phyloP scores from a whole-genome alignment of 2,888 invertebrate genomes.

The Villa cingulata region DNA sequence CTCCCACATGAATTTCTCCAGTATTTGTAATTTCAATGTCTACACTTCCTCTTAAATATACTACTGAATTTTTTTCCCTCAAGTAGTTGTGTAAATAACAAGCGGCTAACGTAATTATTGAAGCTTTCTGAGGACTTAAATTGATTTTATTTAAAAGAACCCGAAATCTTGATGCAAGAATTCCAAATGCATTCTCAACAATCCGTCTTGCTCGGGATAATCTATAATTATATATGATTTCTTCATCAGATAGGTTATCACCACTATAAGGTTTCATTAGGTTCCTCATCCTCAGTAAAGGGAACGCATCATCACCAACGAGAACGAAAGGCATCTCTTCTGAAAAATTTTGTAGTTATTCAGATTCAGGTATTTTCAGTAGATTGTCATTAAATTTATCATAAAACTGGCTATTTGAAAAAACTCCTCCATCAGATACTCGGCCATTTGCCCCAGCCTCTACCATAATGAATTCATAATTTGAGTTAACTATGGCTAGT shows the following conservation, averaged over 20 bases:
- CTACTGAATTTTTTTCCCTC: too few relatives aligned
- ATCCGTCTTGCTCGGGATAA: too few relatives aligned
- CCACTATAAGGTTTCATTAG: not conserved
- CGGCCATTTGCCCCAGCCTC: constrained; percentile 4
- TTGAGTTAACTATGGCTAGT: constrained; percentile 8
- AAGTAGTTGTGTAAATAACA: too few relatives aligned
- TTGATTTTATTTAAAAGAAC: not conserved
- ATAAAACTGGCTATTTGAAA: not conserved
- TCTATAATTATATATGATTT: not conserved
- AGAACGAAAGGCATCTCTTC: constrained; percentile 2
- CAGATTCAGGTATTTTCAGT: constrained; percentile 4
- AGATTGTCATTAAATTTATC: not conserved
- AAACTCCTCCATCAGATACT: too few relatives aligned
- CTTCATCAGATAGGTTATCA: not conserved
- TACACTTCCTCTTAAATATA: too few relatives aligned
- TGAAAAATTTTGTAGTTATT: not conserved
- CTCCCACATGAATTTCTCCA: too few relatives aligned
- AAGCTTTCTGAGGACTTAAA: too few relatives aligned
- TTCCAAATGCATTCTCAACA: too few relatives aligned
- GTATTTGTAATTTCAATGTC: too few relatives aligned
- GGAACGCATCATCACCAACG: not conserved
- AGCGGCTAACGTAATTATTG: too few relatives aligned
- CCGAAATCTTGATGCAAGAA: not conserved
- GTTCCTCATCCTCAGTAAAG: constrained; percentile 1
- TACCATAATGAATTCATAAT: too few relatives aligned